Evolutionary conservation across 1,140 invertebrate species (phyloP).

Genomic region (Solenopsis invicta): DNA sequence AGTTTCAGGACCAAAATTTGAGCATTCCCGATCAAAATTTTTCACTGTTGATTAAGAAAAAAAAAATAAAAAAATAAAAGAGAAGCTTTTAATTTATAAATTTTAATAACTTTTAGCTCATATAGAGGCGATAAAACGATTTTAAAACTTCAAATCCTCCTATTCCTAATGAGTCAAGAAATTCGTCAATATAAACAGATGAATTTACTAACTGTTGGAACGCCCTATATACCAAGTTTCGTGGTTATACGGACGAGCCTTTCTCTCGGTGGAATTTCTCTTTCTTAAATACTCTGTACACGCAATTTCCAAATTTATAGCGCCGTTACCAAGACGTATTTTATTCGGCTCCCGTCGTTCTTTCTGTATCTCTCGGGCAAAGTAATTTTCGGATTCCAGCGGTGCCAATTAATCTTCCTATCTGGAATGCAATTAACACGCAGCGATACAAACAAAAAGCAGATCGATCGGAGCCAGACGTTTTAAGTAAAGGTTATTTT

Average conservation of each 20-base stretch:
- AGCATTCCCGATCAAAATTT: no score
- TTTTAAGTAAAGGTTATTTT: slow-evolving; percentile 21
- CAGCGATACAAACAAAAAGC: slow-evolving; percentile 45
- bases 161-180: not conserved
- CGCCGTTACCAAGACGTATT: slow-evolving; percentile 48
- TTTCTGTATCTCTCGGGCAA: slow-evolving; percentile 5
- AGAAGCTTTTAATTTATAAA: no score
- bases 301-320: slow-evolving; percentile 48
- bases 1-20: no score
- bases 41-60: no score
- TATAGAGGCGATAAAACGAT: not conserved
- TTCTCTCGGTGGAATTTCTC: not conserved
- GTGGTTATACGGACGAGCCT: not conserved
- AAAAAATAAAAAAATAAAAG: not conserved
- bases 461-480: slow-evolving; percentile 16
- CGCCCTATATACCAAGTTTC: not conserved
- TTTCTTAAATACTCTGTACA: slow-evolving; percentile 30
- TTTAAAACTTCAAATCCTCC: not conserved
- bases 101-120: no score
- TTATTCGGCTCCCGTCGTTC: slow-evolving; percentile 15
- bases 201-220: not conserved
- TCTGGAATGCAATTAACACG: slow-evolving; percentile 62
- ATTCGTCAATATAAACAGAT: not conserved
- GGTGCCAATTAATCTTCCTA: slow-evolving; percentile 59
- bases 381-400: slow-evolving; percentile 53